These are phyloP conservation scores for Desmodus rotundus DNA, from an alignment of 2,113 vertebrate genomes.

Conservation along the genomic window DNA sequence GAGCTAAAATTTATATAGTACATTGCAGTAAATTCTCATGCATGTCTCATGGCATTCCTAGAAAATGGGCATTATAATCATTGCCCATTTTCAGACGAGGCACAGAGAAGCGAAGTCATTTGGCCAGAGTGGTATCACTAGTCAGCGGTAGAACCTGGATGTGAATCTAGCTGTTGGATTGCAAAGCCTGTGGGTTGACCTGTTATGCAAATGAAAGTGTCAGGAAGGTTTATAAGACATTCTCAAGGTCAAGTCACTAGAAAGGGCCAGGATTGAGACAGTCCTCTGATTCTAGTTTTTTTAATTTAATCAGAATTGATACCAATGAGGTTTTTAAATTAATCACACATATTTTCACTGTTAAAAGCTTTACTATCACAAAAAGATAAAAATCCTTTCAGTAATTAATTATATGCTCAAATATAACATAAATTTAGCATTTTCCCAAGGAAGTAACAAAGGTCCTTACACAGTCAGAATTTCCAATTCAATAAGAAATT, in stretches of 20 bases:
- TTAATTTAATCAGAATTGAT: neutral
- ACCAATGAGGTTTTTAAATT: neutral
- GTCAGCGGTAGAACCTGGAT: neutral
- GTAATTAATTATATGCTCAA: neutral
- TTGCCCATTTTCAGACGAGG: neutral
- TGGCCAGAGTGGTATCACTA: neutral
- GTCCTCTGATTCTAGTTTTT: neutral
- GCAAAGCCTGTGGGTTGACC: neutral
- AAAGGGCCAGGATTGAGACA: neutral
- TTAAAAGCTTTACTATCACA: neutral
- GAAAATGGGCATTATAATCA: neutral
- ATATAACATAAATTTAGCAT: neutral
- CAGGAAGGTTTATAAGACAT: neutral
- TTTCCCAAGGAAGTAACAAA: neutral
- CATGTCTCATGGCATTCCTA: neutral
- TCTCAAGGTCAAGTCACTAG: neutral
- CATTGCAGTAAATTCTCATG: neutral
- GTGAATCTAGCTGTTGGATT: neutral
- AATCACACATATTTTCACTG: neutral
- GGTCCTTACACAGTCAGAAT: no score
- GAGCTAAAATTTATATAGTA: neutral
- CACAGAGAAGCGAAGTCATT: neutral
- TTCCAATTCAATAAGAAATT: neutral
- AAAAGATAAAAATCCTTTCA: neutral
- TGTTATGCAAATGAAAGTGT: neutral